Conservation (phyloP, 2,113 vertebrate species). For the Campylomormyrus numenius region DNA sequence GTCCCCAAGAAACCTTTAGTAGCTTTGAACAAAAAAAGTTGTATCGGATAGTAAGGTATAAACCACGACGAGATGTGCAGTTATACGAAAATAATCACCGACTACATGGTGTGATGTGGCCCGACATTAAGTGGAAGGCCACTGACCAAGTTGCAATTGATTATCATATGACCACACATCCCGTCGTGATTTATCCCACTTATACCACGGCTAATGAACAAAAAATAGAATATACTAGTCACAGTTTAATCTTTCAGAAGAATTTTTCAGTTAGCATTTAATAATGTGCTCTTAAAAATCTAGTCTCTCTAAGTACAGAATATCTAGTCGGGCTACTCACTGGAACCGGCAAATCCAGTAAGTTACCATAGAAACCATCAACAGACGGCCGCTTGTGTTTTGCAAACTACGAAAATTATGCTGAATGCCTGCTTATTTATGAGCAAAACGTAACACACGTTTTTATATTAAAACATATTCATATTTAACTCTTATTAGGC, state of each 20-base stretch:
- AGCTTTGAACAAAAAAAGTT: not conserved
- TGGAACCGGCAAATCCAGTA: not conserved
- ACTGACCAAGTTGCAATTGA: not conserved
- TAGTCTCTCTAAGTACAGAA: not conserved
- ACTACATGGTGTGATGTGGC: not conserved
- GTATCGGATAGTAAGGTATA: not conserved
- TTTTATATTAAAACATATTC: not conserved
- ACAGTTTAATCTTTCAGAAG: not conserved
- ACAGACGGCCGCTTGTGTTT: not conserved
- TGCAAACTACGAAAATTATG: not conserved
- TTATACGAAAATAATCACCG: not conserved
- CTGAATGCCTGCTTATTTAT: not conserved
- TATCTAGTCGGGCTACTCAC: not conserved
- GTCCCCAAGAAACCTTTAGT: not conserved
- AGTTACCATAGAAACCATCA: not conserved
- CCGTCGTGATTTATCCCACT: not conserved
- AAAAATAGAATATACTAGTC: not conserved
- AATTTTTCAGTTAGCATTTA: not conserved
- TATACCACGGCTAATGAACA: not conserved
- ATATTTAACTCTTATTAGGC: not conserved
- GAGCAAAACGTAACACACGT: not conserved
- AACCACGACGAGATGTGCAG: not conserved
- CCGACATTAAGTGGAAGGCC: not conserved
- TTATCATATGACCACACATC: not conserved
- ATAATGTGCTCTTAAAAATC: not conserved